Percentiles rank a stretch among this genome's conserved stretches.
Evolutionary conservation across 2,797 vertebrate species (phyloP).

Genomic region (Setipinna tenuifilis): DNA sequence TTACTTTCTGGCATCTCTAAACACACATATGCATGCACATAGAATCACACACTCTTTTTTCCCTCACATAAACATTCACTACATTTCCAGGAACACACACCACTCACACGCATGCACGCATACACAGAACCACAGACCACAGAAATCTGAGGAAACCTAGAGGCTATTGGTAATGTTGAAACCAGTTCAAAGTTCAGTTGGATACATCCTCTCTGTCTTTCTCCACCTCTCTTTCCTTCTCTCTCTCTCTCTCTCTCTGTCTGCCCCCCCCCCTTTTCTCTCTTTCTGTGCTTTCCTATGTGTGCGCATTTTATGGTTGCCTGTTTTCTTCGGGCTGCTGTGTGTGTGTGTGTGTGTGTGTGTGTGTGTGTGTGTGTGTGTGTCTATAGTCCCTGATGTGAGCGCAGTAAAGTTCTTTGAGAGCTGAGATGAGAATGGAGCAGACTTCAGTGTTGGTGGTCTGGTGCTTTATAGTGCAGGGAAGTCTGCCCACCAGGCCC

Average conservation of each 20-base stretch:
- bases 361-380: conserved; percentile 23
- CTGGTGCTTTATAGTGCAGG: conserved; percentile 46
- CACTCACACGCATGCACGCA: too few relatives aligned
- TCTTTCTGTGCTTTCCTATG: not conserved
- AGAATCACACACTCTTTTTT: too few relatives aligned
- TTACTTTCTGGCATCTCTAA: too few relatives aligned
- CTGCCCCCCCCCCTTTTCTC: not conserved
- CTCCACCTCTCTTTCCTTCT: not conserved
- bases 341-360: conserved; percentile 17
- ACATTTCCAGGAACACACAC: too few relatives aligned
- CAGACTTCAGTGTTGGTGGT: conserved; percentile 52
- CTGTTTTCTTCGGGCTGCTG: not conserved
- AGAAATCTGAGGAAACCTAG: conserved; percentile 11
- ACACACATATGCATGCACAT: too few relatives aligned
- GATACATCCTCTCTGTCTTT: too few relatives aligned
- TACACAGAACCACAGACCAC: too few relatives aligned
- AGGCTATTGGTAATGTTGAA: too few relatives aligned
- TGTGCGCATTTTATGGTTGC: conserved; percentile 15
- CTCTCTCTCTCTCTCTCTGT: not conserved
- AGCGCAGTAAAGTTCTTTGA: conserved; percentile 16
- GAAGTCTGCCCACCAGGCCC: conserved; percentile 44
- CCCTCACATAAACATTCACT: too few relatives aligned
- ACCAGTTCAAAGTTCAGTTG: not conserved
- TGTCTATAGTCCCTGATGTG: not conserved
- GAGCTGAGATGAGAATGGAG: not conserved